Percentiles rank a stretch among this genome's conserved stretches.
These are phyloP conservation scores for Druon quercuslanigerum DNA, from an alignment of 1,140 invertebrate species.

Conservation along the genomic window DNA sequence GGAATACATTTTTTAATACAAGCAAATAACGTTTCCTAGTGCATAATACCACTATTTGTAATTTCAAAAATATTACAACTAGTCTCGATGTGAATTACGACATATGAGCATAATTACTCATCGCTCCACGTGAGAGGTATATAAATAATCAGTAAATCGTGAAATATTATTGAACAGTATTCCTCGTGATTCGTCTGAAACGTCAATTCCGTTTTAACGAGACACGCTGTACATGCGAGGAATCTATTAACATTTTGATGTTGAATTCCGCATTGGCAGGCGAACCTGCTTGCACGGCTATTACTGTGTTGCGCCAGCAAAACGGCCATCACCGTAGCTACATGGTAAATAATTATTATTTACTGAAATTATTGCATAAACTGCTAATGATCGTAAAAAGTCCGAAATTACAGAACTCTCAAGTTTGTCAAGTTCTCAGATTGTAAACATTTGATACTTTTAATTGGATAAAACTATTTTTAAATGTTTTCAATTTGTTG, in stretches of 20 bases:
- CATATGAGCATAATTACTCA: too few species aligned
- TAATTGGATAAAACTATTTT: too few species aligned
- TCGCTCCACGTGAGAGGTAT: not conserved
- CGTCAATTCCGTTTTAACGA: slow-evolving; percentile 14
- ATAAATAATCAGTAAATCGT: slow-evolving; percentile 8
- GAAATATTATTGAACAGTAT: not conserved
- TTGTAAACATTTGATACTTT: too few species aligned
- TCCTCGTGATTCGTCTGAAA: not conserved
- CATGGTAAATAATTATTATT: slow-evolving; percentile 21
- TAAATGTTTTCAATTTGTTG: too few species aligned
- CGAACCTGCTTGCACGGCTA: not conserved
- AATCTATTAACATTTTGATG: slow-evolving; percentile 21
- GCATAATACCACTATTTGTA: too few species aligned
- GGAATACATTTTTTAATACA: too few species aligned
- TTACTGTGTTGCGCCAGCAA: slow-evolving; percentile 11
- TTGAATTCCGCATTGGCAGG: slow-evolving; percentile 15
- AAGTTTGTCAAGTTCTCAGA: too few species aligned
- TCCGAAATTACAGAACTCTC: not conserved
- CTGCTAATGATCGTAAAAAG: slow-evolving; percentile 15
- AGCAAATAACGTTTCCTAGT: too few species aligned
- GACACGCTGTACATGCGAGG: slow-evolving; percentile 16
- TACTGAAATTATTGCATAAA: slow-evolving; percentile 1
- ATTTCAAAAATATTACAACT: too few species aligned
- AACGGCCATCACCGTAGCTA: slow-evolving; percentile 11
- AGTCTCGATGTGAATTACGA: too few species aligned